A percentile compares a stretch with the other conserved stretches of the same genome.
Conservation (phyloP, 2,888 invertebrate species). For the Saturnia pavonia region DNA sequence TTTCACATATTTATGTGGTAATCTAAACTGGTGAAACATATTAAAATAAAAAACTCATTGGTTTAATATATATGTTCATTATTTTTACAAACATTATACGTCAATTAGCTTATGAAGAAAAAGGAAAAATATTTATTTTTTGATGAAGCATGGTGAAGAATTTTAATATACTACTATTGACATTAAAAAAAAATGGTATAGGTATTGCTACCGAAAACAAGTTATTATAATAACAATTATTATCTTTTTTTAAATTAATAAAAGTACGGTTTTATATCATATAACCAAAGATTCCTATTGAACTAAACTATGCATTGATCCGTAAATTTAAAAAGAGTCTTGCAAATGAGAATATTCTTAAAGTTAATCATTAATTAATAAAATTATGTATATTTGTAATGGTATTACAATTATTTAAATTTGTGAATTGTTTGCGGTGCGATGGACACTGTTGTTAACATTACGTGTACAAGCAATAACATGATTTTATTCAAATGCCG, state of each 20-base stretch:
- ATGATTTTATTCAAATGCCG: conserved; percentile 72
- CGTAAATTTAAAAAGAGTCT: neutral
- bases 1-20: conserved; percentile 30
- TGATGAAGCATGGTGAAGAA: too few species aligned
- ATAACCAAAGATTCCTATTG: too few species aligned
- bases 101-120: too few species aligned
- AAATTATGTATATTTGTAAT: conserved; percentile 49
- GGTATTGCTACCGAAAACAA: too few species aligned
- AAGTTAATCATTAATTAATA: conserved; percentile 18
- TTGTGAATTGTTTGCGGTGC: conserved; percentile 75
- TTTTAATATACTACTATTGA: too few species aligned
- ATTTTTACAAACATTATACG: too few species aligned
- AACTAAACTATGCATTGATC: neutral
- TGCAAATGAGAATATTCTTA: conserved; percentile 18
- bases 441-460: conserved; percentile 62
- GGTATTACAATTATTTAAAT: conserved; percentile 50
- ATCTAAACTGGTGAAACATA: neutral
- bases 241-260: too few species aligned
- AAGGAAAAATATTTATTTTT: too few species aligned
- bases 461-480: conserved; percentile 82
- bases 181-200: too few species aligned
- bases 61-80: too few species aligned
- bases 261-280: too few species aligned
- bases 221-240: too few species aligned
- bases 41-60: neutral